These are phyloP conservation scores for Loris lydekkerianus DNA, from an alignment of 2,797 vertebrate species.

Conservation along the genomic window DNA sequence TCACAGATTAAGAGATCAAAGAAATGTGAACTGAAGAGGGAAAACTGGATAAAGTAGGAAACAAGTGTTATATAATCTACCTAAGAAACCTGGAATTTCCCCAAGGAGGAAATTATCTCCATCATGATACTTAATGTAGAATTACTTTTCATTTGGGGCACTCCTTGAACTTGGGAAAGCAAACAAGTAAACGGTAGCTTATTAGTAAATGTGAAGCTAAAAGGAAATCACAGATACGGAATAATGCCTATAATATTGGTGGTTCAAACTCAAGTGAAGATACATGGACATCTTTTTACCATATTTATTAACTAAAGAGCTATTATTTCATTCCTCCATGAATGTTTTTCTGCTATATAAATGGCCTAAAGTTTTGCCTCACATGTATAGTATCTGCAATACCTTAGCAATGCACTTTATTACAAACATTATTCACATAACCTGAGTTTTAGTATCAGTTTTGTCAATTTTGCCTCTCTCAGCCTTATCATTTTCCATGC, in stretches of 20 bases:
- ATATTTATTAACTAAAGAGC: neutral
- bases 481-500: neutral
- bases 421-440: neutral
- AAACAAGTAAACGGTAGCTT: neutral
- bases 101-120: neutral
- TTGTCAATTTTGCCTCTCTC: neutral
- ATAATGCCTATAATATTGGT: neutral
- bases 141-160: neutral
- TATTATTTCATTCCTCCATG: neutral
- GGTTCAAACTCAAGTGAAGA: neutral
- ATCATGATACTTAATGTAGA: neutral
- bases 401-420: neutral
- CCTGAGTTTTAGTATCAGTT: neutral
- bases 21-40: neutral
- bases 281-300: neutral
- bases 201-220: neutral
- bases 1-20: slow-evolving; percentile 35
- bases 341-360: neutral
- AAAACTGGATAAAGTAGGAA: slow-evolving; percentile 8
- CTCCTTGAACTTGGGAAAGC: slow-evolving; percentile 35
- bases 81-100: neutral
- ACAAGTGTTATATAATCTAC: neutral
- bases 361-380: neutral
- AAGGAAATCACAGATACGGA: neutral
- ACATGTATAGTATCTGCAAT: neutral